Evolutionary conservation across 2,888 invertebrate genomes (phyloP).

Genomic region (Euclidia mi): DNA sequence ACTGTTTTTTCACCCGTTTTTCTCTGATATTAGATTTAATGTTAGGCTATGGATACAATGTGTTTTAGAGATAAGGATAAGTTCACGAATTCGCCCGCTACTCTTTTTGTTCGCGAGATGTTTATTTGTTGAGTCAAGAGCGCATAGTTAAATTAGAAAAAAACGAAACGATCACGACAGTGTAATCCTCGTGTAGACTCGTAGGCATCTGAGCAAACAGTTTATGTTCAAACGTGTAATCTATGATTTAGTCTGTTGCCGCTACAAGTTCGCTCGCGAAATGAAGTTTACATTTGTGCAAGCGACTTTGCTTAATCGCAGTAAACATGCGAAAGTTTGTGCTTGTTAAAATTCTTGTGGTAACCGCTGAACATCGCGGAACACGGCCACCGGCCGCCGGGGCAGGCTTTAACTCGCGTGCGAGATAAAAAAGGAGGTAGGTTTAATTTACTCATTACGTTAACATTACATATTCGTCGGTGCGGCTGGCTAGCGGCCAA

Average conservation of each 20-base stretch:
- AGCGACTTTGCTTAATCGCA: conserved; percentile 49
- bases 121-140: conserved; percentile 39
- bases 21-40: conserved; percentile 78
- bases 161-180: conserved; percentile 24
- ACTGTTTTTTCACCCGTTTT: conserved; percentile 87
- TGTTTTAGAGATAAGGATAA: conserved; percentile 53
- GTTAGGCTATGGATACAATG: conserved; percentile 71
- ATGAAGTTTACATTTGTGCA: conserved; percentile 47
- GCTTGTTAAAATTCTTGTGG: conserved; percentile 61
- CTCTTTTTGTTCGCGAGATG: conserved; percentile 32
- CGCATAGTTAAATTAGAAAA: conserved; percentile 8
- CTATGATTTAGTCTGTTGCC: conserved; percentile 43
- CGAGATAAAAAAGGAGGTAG: conserved; percentile 73
- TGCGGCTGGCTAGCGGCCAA: conserved; percentile 85
- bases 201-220: conserved; percentile 33
- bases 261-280: conserved; percentile 34
- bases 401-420: conserved; percentile 71
- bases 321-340: conserved; percentile 56
- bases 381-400: conserved; percentile 56
- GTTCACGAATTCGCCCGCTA: conserved; percentile 45
- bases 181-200: conserved; percentile 23
- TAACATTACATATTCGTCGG: conserved; percentile 80
- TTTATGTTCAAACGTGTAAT: conserved; percentile 38
- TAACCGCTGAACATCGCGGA: conserved; percentile 53
- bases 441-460: conserved; percentile 87